Conservation (phyloP, 2,797 vertebrate species). For the Anolis apletophallus region DNA sequence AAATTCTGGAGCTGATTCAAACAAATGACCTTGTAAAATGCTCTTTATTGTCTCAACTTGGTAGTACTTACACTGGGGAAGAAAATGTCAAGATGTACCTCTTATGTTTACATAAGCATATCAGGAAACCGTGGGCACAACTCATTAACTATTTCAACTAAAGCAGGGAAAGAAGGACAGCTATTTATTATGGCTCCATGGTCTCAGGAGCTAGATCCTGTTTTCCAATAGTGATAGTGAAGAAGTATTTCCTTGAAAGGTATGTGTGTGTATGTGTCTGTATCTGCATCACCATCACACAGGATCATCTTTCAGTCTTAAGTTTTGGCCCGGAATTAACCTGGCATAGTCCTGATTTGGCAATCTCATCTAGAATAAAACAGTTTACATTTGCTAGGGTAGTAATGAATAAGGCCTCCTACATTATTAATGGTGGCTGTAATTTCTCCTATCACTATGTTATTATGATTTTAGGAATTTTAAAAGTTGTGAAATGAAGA, state of each 20-base stretch:
- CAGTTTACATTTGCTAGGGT: neutral
- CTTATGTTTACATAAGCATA: conserved; percentile 65
- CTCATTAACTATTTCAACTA: conserved; percentile 50
- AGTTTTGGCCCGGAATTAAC: too few relatives aligned
- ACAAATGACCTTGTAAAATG: conserved; percentile 50
- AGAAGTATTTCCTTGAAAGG: too few relatives aligned
- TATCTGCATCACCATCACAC: too few relatives aligned
- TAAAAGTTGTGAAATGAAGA: neutral
- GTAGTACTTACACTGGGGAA: too few relatives aligned
- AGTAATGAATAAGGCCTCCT: neutral
- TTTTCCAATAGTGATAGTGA: too few relatives aligned
- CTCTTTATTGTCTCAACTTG: conserved; percentile 2
- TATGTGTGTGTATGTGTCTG: too few relatives aligned
- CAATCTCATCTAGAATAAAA: conserved; percentile 39
- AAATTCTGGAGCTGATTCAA: conserved; percentile 48
- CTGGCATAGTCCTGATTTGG: too few relatives aligned
- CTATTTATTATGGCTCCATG: too few relatives aligned
- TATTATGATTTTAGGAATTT: neutral
- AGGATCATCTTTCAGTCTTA: too few relatives aligned
- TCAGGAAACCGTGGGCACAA: conserved; percentile 35
- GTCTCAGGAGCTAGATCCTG: too few relatives aligned
- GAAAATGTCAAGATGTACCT: conserved; percentile 38
- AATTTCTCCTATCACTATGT: neutral
- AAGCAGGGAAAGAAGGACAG: conserved; percentile 24
- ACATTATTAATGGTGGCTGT: neutral